Evolutionary conservation across 2,797 vertebrate species (phyloP).

Genomic region (Heteromormyrus szaboi): DNA sequence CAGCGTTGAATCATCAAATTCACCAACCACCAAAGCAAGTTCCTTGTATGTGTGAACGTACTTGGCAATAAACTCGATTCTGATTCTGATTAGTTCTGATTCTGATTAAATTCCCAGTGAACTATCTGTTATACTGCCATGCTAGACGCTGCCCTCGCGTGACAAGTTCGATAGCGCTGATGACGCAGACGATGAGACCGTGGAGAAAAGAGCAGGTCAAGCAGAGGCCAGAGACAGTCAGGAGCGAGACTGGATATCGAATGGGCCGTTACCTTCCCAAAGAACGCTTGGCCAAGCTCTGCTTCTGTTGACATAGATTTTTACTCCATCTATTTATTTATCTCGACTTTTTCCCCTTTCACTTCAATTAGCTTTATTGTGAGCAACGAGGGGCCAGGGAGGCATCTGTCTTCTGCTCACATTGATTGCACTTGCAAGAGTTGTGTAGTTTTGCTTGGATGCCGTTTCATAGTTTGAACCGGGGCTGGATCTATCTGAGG

Average conservation of each 20-base stretch:
- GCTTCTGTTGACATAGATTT: not conserved
- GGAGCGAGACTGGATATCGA: not conserved
- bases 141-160: not conserved
- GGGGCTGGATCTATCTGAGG: conserved; percentile 29
- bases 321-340: not conserved
- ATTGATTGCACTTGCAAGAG: conserved; percentile 12
- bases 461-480: conserved; percentile 29
- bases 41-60: too few relatives aligned
- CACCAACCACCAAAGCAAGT: too few relatives aligned
- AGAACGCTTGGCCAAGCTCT: not conserved
- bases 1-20: not conserved
- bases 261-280: not conserved
- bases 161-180: not conserved
- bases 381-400: conserved; percentile 28
- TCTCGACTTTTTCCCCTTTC: not conserved
- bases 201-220: not conserved
- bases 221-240: not conserved
- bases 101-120: not conserved
- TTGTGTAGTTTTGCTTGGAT: conserved; percentile 28
- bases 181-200: not conserved
- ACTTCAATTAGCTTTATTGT: not conserved
- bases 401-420: conserved; percentile 28
- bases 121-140: not conserved
- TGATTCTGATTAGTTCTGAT: too few relatives aligned
- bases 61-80: too few relatives aligned